Evolutionary conservation across 2,888 invertebrate species (phyloP).

Genomic region (Eretmocerus hayati): DNA sequence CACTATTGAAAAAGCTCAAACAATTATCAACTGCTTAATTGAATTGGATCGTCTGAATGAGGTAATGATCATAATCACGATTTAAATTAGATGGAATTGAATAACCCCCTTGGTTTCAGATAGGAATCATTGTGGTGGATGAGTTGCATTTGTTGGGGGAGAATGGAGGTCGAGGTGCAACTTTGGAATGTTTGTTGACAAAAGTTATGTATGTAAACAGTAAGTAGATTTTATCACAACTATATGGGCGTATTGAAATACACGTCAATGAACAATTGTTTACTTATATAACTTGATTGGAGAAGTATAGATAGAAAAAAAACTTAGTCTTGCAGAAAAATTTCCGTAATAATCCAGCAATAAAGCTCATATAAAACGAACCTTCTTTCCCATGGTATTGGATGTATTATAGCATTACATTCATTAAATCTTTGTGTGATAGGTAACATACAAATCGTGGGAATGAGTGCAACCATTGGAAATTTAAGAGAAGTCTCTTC

Average conservation of each 20-base stretch:
- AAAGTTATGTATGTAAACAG: constrained; percentile 68
- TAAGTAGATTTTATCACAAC: constrained; percentile 42
- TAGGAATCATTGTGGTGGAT: constrained; percentile 63
- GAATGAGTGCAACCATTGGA: constrained; percentile 96
- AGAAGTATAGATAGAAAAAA: too few species aligned
- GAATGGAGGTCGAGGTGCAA: constrained; percentile 69
- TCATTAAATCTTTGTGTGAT: constrained; percentile 8
- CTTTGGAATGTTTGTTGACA: constrained; percentile 74
- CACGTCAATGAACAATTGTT: too few species aligned
- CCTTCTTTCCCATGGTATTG: too few species aligned
- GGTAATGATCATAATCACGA: constrained; percentile 22
- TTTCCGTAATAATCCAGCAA: too few species aligned
- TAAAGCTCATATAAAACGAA: too few species aligned
- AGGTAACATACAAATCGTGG: constrained; percentile 77
- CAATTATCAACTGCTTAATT: constrained; percentile 77
- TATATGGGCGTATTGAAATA: neutral
- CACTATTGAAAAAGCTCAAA: constrained; percentile 90
- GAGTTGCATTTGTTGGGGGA: constrained; percentile 93
- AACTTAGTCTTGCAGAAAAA: too few species aligned
- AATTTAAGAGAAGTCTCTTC: constrained; percentile 74
- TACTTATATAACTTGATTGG: too few species aligned
- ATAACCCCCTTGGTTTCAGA: too few species aligned
- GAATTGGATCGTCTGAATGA: constrained; percentile 63
- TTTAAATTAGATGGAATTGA: too few species aligned
- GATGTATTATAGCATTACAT: too few species aligned